phyloP scores from a whole-genome alignment of 2,113 vertebrate genomes.

The Formicarius rufipectus region DNA sequence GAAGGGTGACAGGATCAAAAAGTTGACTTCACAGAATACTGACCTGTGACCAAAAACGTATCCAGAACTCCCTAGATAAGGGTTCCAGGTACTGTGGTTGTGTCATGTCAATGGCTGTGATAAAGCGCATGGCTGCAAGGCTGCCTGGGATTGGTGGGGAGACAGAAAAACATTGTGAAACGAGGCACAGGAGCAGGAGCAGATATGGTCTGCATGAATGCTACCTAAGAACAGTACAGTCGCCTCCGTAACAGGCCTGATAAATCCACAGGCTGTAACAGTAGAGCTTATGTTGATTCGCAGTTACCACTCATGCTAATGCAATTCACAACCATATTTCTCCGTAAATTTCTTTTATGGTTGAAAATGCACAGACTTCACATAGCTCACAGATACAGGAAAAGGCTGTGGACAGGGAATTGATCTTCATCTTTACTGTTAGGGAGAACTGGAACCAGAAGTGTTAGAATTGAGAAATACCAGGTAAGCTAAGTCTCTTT shows the following conservation, averaged over 20 bases:
- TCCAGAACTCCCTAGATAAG: conserved; percentile 58
- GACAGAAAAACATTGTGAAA: not conserved
- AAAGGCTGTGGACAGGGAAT: not conserved
- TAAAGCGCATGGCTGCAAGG: conserved; percentile 47
- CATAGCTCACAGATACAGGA: not conserved
- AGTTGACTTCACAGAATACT: not conserved
- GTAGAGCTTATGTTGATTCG: not conserved
- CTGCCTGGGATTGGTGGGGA: not conserved
- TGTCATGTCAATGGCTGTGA: conserved; percentile 44
- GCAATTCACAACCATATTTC: not conserved
- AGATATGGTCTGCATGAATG: not conserved
- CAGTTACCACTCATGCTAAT: not conserved
- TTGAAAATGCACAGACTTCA: not conserved
- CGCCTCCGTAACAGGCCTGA: not conserved
- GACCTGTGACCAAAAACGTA: conserved; percentile 53
- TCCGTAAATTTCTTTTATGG: not conserved
- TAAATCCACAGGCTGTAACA: not conserved
- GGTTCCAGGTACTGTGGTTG: not conserved
- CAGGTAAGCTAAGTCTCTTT: not conserved
- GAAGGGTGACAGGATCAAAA: not conserved
- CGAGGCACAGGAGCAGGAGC: not conserved
- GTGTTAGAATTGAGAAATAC: not conserved
- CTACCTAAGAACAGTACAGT: not conserved
- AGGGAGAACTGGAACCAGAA: not conserved
- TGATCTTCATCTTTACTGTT: not conserved